These are phyloP conservation scores for Ibidorhyncha struthersii DNA, from an alignment of 2,113 vertebrate genomes.

Conservation along the genomic window DNA sequence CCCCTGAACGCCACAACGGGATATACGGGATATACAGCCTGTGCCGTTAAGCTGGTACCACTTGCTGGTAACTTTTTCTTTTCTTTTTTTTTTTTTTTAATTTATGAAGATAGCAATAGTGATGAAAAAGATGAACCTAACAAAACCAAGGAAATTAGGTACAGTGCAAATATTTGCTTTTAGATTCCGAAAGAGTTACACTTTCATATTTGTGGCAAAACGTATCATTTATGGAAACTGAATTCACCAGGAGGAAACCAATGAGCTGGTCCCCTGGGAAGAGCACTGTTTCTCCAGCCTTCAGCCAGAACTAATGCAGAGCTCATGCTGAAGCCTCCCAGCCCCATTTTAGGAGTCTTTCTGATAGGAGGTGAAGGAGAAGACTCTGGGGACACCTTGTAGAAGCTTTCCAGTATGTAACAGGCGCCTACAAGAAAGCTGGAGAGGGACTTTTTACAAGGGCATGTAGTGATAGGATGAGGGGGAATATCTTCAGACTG, in stretches of 20 bases:
- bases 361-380: too few species aligned
- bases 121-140: background rate
- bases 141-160: background rate
- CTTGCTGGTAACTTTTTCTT: background rate
- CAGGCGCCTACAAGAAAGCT: too few species aligned
- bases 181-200: background rate
- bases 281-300: background rate
- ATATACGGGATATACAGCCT: background rate
- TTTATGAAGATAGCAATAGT: background rate
- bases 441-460: too few species aligned
- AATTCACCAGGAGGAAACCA: background rate
- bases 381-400: too few species aligned
- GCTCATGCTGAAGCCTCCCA: fast-evolving
- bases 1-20: background rate
- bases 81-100: background rate
- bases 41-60: background rate
- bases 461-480: too few species aligned
- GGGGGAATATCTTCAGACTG: too few species aligned
- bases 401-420: too few species aligned
- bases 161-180: background rate
- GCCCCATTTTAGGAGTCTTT: too few species aligned
- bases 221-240: background rate
- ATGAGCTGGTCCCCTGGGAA: background rate
- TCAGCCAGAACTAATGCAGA: background rate
- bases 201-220: background rate